Conservation (phyloP, 2,888 invertebrate genomes). For the Diarsia brunnea region DNA sequence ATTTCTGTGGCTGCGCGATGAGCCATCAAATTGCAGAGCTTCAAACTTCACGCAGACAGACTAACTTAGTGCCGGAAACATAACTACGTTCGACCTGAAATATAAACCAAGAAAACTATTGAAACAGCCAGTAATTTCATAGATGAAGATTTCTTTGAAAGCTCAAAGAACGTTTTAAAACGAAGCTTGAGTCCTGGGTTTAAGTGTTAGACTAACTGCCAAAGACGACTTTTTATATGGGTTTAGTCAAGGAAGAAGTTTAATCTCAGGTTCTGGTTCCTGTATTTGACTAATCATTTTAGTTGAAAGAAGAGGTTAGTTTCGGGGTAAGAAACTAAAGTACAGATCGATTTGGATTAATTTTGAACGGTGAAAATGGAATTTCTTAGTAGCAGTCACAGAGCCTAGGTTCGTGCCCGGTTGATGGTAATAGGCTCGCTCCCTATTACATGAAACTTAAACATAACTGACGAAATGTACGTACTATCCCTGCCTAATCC, state of each 20-base stretch:
- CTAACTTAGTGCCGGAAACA: constrained; percentile 57
- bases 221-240: constrained; percentile 36
- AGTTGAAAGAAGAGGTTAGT: background rate
- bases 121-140: constrained; percentile 62
- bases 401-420: no score
- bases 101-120: constrained; percentile 67
- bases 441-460: no score
- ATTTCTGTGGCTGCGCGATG: constrained; percentile 35
- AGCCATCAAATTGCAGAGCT: constrained; percentile 59
- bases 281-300: background rate
- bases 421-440: no score
- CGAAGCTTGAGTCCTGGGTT: constrained; percentile 26
- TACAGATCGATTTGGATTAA: background rate
- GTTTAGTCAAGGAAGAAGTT: constrained; percentile 37
- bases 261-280: background rate
- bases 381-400: no score
- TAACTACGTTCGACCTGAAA: constrained; percentile 65
- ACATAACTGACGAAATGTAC: no score
- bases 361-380: background rate
- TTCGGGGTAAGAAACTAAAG: background rate
- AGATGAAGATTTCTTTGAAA: constrained; percentile 55
- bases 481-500: no score
- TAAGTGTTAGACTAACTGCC: constrained; percentile 51
- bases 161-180: constrained; percentile 52
- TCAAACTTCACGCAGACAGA: constrained; percentile 37